Base-by-base conservation (phyloP, 2,113 vertebrate genomes). In the Lophura nycthemera region DNA sequence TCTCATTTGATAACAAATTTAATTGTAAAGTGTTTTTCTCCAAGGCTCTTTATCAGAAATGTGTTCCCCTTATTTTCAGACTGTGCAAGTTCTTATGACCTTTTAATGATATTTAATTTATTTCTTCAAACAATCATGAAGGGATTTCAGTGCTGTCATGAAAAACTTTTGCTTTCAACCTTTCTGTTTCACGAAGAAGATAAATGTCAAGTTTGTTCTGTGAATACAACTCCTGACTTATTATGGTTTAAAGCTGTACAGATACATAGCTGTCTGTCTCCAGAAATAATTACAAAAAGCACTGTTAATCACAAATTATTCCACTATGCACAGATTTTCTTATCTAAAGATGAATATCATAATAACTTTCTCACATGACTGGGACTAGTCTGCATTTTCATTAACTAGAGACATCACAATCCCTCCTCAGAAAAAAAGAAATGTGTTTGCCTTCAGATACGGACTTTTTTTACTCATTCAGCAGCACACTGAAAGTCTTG, bases 121-220 rank as follows among this genome's bases (percentile, higher is more conserved):
- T 92, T 83, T 89, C 54, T 70, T n/a, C n/a, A 81, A 27, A 13
- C 82, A 89, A 89, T 89, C 40, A 61, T 36, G 32, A 73, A 82
- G 25, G 11, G 12, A 3, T 65, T 87, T 66, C 21, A 61, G 2
- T 45, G 13, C 8, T 89, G 54, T 92, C 66, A 75, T 67, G 75
- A 79, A 66, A 52, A 74, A 20, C 5, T 40, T 54, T 79, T 85
- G 11, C 17, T 82, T 72, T 91, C 45, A 82, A 65, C 65, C 43
- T 76, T 95, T 69, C 34, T 69, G 14, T 82, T 92, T 95, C 76
- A 67, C 45, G 63, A 45, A 70, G 25, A 61, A 76, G 74, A 36
- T 25, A 96, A 94, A 96, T 89, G 89, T 88, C 91, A 94, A 79
- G 42, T 93, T 73, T 89, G 63, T 90, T 79, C 78, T 79, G 76